These are phyloP conservation scores for Chrysolina americana DNA, from an alignment of 2,888 invertebrate species.

Conservation along the genomic window DNA sequence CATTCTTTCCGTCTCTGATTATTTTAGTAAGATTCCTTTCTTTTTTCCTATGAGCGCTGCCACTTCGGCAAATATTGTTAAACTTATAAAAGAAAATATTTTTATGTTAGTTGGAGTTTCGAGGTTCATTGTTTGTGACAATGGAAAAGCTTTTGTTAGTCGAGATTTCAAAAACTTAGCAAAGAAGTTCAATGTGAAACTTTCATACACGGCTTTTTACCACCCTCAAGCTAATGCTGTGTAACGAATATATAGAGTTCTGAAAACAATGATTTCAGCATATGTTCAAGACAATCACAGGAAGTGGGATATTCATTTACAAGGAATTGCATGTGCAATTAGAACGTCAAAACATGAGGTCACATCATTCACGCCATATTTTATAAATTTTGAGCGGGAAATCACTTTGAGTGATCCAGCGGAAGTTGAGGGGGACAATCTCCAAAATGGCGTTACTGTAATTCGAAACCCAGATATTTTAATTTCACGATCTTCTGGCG, in stretches of 20 bases:
- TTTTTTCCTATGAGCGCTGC: slow-evolving; percentile 26
- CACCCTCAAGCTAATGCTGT: slow-evolving; percentile 44
- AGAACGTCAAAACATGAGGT: slow-evolving; percentile 34
- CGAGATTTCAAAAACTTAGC: slow-evolving; percentile 1
- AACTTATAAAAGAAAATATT: slow-evolving; percentile 16
- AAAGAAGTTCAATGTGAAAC: slow-evolving; percentile 25
- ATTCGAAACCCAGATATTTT: neutral
- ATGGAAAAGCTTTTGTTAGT: neutral
- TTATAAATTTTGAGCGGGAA: slow-evolving; percentile 40
- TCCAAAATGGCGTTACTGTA: neutral
- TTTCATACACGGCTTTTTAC: slow-evolving; percentile 41
- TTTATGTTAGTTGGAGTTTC: slow-evolving; percentile 3
- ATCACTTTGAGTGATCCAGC: slow-evolving; percentile 13
- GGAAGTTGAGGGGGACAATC: neutral
- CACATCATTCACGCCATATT: slow-evolving; percentile 34
- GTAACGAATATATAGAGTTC: slow-evolving; percentile 44
- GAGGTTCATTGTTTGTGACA: slow-evolving; percentile 21
- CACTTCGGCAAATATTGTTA: neutral
- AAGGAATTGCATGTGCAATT: slow-evolving; percentile 33
- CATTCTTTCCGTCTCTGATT: neutral
- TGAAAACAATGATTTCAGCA: slow-evolving; percentile 39
- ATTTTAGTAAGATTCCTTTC: slow-evolving; percentile 7
- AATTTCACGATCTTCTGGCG: neutral
- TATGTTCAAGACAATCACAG: slow-evolving; percentile 31
- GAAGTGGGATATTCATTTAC: slow-evolving; percentile 33